Conservation (phyloP, 2,888 invertebrate genomes). For the Epirrita christyi region DNA sequence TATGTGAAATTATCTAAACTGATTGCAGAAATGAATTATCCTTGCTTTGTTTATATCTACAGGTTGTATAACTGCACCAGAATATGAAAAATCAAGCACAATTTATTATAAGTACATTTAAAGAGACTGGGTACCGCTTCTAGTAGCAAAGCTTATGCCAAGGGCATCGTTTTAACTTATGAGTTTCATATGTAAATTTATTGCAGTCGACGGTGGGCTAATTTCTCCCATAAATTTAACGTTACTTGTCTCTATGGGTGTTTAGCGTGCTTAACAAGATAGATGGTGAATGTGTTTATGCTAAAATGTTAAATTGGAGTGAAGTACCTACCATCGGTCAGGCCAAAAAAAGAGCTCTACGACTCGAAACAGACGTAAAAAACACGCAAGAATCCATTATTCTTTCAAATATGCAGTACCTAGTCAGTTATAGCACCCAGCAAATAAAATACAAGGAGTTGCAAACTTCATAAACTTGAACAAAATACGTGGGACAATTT, state of each 20-base stretch:
- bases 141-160: constrained; percentile 41
- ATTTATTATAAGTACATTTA: constrained; percentile 4
- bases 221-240: constrained; percentile 77
- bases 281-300: constrained; percentile 48
- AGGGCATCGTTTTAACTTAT: constrained; percentile 69
- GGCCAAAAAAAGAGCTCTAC: neutral
- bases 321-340: constrained; percentile 14
- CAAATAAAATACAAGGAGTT: constrained; percentile 25
- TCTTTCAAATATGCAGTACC: constrained; percentile 11
- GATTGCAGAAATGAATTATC: too few species aligned
- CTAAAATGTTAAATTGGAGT: constrained; percentile 25
- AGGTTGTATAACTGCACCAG: too few species aligned
- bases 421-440: constrained; percentile 11
- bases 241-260: constrained; percentile 69
- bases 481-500: constrained; percentile 46
- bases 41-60: too few species aligned
- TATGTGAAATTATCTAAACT: too few species aligned
- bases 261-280: constrained; percentile 62
- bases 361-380: too few species aligned
- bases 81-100: neutral
- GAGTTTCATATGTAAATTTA: constrained; percentile 82
- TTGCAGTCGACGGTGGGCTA: constrained; percentile 74
- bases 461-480: constrained; percentile 38
- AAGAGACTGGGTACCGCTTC: constrained; percentile 33
- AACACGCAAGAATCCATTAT: neutral